These are phyloP conservation scores for Sinella curviseta DNA, from an alignment of 1,140 invertebrate species.

Conservation along the genomic window DNA sequence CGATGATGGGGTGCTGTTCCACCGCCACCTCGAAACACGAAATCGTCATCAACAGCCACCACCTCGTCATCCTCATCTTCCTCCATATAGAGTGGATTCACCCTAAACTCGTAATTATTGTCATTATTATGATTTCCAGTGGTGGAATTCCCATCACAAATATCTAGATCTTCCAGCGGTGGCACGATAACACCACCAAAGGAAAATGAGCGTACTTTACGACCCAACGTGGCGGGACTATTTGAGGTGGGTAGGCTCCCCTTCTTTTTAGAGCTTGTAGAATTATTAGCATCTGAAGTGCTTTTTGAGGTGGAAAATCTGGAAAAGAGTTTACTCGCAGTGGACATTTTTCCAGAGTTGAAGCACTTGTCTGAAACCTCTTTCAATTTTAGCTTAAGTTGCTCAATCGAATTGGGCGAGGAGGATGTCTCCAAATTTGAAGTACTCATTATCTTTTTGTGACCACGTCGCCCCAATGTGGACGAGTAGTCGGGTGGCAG, in stretches of 20 bases:
- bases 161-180: conserved; percentile 69
- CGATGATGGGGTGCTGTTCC: background rate
- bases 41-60: background rate
- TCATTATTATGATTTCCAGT: background rate
- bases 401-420: conserved; percentile 41
- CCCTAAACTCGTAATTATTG: conserved; percentile 47
- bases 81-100: conserved; percentile 52
- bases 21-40: background rate
- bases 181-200: conserved; percentile 66
- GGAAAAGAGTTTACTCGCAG: background rate
- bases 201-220: conserved; percentile 70
- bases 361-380: conserved; percentile 44
- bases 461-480: background rate
- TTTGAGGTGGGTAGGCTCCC: background rate
- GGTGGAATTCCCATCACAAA: conserved; percentile 53
- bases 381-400: conserved; percentile 47
- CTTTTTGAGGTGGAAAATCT: background rate
- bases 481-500: background rate
- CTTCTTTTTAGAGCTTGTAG: background rate
- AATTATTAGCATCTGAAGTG: background rate
- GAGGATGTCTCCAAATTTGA: background rate
- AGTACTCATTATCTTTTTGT: background rate
- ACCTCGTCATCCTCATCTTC: background rate
- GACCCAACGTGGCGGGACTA: background rate
- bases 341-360: conserved; percentile 12